Conservation (phyloP, 2,888 invertebrate genomes). For the Eristalinus aeneus region DNA sequence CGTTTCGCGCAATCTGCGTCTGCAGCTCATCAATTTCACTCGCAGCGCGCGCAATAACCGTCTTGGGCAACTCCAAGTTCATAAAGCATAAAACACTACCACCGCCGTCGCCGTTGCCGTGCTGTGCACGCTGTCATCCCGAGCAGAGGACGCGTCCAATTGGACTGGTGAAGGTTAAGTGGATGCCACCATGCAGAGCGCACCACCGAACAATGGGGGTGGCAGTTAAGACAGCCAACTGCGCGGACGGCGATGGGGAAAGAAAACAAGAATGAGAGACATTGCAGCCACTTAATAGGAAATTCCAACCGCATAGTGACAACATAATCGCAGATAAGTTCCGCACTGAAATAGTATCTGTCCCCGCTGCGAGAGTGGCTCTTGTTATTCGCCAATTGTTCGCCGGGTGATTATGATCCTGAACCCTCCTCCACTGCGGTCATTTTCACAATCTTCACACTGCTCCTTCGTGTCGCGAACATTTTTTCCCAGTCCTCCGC, state of each 20-base stretch:
- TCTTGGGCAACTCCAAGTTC: conserved; percentile 48
- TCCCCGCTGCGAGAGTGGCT: conserved; percentile 7
- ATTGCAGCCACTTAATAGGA: conserved; percentile 66
- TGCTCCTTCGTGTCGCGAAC: background rate
- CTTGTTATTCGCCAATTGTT: conserved; percentile 64
- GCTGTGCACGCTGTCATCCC: no score
- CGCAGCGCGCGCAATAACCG: conserved; percentile 46
- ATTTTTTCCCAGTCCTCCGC: background rate
- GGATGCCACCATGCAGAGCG: conserved; percentile 50
- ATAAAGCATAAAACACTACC: conserved; percentile 59
- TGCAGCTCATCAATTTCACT: conserved; percentile 67
- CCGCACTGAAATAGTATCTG: conserved; percentile 65
- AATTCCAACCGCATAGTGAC: conserved; percentile 69
- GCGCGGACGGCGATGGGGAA: background rate
- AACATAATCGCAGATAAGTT: conserved; percentile 71
- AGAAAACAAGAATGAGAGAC: conserved; percentile 16
- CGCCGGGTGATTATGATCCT: conserved; percentile 59
- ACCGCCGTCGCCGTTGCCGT: background rate
- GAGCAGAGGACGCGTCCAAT: conserved; percentile 41
- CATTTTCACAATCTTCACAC: conserved; percentile 33
- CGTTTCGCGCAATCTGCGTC: conserved; percentile 51
- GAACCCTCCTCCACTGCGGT: conserved; percentile 3
- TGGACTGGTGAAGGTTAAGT: conserved; percentile 67
- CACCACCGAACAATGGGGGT: conserved; percentile 32
- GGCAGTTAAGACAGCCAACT: conserved; percentile 12